These are phyloP conservation scores for Danaus plexippus DNA, from an alignment of 1,140 invertebrate species.

Conservation along the genomic window DNA sequence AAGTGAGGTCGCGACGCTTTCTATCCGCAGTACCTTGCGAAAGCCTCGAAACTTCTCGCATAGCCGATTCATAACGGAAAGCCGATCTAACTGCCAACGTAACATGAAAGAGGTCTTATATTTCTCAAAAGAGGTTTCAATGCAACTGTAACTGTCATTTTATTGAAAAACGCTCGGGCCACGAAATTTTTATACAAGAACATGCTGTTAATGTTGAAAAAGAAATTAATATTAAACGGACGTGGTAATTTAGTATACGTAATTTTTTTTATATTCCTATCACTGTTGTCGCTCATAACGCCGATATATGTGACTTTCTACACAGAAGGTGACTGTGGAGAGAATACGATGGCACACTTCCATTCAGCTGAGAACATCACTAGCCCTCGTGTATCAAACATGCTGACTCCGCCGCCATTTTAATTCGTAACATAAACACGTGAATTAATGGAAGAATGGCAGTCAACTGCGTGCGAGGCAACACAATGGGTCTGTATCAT, in stretches of 20 bases:
- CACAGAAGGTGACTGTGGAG: slow-evolving; percentile 26
- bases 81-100: slow-evolving; percentile 1
- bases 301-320: slow-evolving; percentile 49
- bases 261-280: slow-evolving; percentile 33
- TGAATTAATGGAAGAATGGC: neutral
- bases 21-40: slow-evolving; percentile 39
- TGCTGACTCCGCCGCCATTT: slow-evolving; percentile 28
- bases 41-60: slow-evolving; percentile 15
- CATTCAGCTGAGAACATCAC: slow-evolving; percentile 25
- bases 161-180: too few species aligned
- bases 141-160: too few species aligned
- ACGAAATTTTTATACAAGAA: too few species aligned
- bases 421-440: slow-evolving; percentile 2
- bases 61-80: slow-evolving; percentile 13
- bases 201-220: too few species aligned
- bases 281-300: slow-evolving; percentile 32
- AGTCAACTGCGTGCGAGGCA: slow-evolving; percentile 9
- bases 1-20: slow-evolving; percentile 66
- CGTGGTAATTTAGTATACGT: slow-evolving; percentile 31
- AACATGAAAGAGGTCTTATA: neutral
- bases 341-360: slow-evolving; percentile 46
- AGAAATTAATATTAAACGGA: slow-evolving; percentile 11
- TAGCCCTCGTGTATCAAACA: slow-evolving; percentile 16
- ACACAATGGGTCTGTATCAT: slow-evolving; percentile 40
- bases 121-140: too few species aligned